Base-by-base conservation (phyloP, 1,140 invertebrate genomes). In the Drosophila littoralis region DNA sequence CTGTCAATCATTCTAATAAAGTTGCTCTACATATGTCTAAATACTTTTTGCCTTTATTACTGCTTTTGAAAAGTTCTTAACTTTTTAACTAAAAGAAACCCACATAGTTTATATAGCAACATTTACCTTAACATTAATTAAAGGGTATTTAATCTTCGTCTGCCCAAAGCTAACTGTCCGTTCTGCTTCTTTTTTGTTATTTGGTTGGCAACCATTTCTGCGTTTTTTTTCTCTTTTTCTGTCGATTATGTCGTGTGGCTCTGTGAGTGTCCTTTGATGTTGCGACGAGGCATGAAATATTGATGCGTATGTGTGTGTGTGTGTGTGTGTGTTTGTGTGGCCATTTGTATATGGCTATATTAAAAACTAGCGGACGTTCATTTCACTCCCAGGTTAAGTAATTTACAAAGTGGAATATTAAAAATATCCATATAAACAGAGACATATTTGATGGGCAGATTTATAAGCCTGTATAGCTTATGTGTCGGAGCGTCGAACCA, bases 221-320 rank as follows among this genome's bases (percentile, higher is more conserved):
- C 68, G 42, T 42, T 48, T 64, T 70, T 72, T 73, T 61, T 69
- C 50, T 38, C 48, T 42, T 50, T 58, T 28, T 36, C 17, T 43
- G 12, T 46, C 66, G 74, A 77, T 81, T 71, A 75, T 81, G 78
- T 85, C 58, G 61, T 50, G 52, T 58, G 40, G 35, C 32, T 52
- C 72, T 67, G 33, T 22, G 66, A 69, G 36, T 63, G 60, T 76
- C 61, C 61, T 72, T 76, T 76, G 65, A 65, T 72, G 68, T 69
- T 63, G 54, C 66, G 50, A 12, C 67, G 77, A 61, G 66, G 51
- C 80, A 77, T 88, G 77, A 89, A 88, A 89, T 88, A 88, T 89
- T 89, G 69, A 88, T 83, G 79, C 38, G 45, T 42, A 50, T 36
- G 17, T 64, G 13, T 50, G 51, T 2, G 28, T 28, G 13, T 64